Base-by-base conservation (phyloP, 1,140 invertebrate species). In the Bombus affinis region DNA sequence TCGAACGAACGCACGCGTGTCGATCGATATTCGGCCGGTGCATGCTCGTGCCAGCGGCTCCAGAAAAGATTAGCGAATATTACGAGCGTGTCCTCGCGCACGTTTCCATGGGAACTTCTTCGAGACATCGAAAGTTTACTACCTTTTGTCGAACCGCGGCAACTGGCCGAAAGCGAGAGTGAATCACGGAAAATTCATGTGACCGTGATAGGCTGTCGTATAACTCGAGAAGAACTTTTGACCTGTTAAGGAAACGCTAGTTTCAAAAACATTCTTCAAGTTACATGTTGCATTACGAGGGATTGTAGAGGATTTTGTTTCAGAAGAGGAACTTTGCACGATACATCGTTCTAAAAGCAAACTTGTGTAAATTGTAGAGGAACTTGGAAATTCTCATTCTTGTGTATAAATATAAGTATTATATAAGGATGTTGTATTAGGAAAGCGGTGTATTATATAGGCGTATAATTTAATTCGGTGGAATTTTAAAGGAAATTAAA, bases 71-170 rank as follows among this genome's bases (percentile, higher is more conserved):
- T 90, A 90, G 62, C 75, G 44, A 18, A 62, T 59, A n/a, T 57
- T 57, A 22, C 32, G 65, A 12, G 78, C 59, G 59, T 75, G 75
- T 59, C 81, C 73, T 86, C 86, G 85, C 8, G 57, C 86, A 90
- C 86, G 91, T 92, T 91, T 90, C 91, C 91, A 92, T 92, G 88
- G 91, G 86, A 90, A 92, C 91, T 89, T 70, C 83, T 80, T 76
- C 66, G 37, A 81, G 85, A 83, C 66, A 89, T 18, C 42, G 47
- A 86, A 81, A 75, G 53, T 81, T 81, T 47, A 25, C 66, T 83
- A 28, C 22, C 37, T 47, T 85, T 86, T 62, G 78, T 59, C 18
- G 44, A 57, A 44, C 25, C 42, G 22, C 12, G 37, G 28, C 32
- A 39, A 59, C 37, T 77, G 18, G 75, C 44, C 62, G 62, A 81